A percentile compares a stretch with the other conserved stretches of the same genome.
phyloP scores from a whole-genome alignment of 1,140 invertebrate genomes.

The Prorops nasuta region DNA sequence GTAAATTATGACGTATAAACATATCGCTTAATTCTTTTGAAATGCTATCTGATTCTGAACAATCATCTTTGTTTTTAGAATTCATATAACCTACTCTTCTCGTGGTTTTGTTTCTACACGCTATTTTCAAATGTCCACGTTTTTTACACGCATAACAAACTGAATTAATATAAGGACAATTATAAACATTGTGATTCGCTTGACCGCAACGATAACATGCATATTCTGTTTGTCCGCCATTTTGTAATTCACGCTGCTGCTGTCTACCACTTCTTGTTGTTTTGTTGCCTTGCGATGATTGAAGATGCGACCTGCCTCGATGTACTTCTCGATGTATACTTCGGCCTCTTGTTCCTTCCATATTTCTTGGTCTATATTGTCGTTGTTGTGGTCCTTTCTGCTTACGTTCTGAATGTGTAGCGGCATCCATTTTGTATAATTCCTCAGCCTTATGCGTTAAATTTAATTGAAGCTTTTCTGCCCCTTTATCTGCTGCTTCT shows the following conservation, averaged over 20 bases:
- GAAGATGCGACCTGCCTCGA: neutral
- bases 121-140: neutral
- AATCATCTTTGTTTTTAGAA: no score
- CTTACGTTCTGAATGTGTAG: neutral
- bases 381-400: neutral
- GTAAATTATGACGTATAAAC: neutral
- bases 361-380: neutral
- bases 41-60: no score
- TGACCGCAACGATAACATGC: conserved; percentile 1
- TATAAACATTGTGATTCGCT: neutral
- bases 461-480: conserved; percentile 1
- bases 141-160: neutral
- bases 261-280: no score
- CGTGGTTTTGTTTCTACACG: neutral
- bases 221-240: neutral
- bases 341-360: neutral
- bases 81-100: no score
- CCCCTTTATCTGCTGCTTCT: conserved; percentile 6
- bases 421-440: neutral
- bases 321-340: neutral
- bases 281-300: neutral
- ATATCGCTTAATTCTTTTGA: neutral
- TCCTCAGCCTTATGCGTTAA: neutral
- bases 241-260: no score
- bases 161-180: neutral